phyloP scores from a whole-genome alignment of 2,888 invertebrate genomes.

The Noctua pronuba region DNA sequence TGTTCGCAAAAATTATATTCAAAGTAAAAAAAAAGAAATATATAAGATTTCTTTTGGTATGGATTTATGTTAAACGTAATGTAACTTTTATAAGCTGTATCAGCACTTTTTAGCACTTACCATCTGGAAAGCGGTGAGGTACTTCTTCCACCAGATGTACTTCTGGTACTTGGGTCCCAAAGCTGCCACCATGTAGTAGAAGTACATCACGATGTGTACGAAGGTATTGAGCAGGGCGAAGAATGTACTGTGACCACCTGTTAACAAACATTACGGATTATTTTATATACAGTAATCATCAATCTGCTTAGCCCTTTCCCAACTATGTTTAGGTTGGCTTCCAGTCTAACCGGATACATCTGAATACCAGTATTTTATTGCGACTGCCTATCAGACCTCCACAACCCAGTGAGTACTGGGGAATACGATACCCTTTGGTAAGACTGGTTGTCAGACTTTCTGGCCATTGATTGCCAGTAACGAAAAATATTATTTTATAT shows the following conservation, averaged over 20 bases:
- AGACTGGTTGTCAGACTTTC: background rate
- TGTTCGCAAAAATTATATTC: background rate
- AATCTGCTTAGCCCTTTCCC: background rate
- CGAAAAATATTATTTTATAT: background rate
- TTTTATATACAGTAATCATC: background rate
- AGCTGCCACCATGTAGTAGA: constrained; percentile 98
- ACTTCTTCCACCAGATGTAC: constrained; percentile 99
- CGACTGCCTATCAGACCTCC: background rate
- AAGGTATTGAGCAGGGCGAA: constrained; percentile 98
- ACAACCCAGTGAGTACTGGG: background rate
- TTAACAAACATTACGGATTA: constrained; percentile 55
- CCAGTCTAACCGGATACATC: background rate
- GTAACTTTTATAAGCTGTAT: background rate
- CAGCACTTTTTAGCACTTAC: constrained; percentile 86
- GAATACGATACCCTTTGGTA: background rate
- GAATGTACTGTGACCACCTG: constrained; percentile 99
- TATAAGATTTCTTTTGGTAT: background rate
- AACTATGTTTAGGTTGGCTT: background rate
- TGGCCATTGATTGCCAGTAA: background rate
- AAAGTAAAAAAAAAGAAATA: background rate
- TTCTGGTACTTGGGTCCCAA: constrained; percentile 98
- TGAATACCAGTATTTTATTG: background rate
- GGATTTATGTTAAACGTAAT: background rate
- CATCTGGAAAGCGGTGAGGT: constrained; percentile 98
- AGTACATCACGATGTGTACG: constrained; percentile 99